Evolutionary conservation across 2,797 vertebrate genomes (phyloP).

Genomic region (Oceanodroma leucorhoa): DNA sequence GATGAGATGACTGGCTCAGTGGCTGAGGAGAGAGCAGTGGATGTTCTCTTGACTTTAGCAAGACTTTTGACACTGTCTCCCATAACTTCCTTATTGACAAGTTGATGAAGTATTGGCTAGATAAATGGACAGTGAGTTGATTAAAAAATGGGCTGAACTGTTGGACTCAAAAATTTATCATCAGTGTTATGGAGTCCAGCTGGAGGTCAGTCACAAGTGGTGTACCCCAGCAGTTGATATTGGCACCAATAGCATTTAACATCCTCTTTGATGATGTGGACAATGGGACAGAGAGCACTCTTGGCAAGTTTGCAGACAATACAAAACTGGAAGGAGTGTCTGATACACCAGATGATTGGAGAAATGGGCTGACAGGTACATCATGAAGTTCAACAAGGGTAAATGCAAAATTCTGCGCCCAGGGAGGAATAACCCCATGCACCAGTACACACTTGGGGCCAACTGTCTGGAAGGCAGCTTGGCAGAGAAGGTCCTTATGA

Average conservation of each 20-base stretch:
- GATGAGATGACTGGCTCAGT: neutral
- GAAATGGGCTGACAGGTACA: neutral
- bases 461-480: neutral
- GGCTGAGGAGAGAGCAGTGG: neutral
- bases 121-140: neutral
- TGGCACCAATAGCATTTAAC: neutral
- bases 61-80: neutral
- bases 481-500: neutral
- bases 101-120: neutral
- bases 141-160: neutral
- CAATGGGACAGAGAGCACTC: neutral
- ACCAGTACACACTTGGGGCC: too few relatives aligned
- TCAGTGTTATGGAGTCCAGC: neutral
- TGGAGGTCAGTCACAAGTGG: neutral
- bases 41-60: neutral
- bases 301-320: neutral
- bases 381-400: neutral
- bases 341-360: neutral
- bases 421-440: neutral
- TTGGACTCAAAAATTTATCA: neutral
- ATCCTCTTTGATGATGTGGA: neutral
- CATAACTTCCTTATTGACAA: neutral
- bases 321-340: neutral
- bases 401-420: neutral
- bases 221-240: neutral